Conservation (phyloP, 2,797 vertebrate genomes). For the Varecia variegata region DNA sequence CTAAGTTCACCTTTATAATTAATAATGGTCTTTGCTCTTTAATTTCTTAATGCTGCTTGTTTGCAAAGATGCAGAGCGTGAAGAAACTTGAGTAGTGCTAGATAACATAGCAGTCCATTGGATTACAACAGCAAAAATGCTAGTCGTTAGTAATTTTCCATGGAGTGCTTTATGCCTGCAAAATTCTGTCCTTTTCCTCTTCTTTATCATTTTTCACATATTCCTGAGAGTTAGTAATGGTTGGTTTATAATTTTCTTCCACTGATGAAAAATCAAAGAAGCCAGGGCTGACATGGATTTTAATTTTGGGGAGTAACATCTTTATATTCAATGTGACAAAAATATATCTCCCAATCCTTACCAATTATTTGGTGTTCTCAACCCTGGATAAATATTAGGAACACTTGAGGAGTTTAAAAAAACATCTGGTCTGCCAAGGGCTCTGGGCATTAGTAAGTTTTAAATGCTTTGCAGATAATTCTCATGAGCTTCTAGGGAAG, state of each 20-base stretch:
- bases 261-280: background rate
- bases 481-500: background rate
- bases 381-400: background rate
- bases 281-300: background rate
- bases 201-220: background rate
- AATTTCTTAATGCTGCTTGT: background rate
- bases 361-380: background rate
- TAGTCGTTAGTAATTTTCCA: background rate
- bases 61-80: background rate
- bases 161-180: background rate
- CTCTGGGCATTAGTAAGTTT: background rate
- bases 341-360: background rate
- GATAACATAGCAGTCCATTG: background rate
- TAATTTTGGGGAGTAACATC: background rate
- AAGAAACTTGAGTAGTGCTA: no score
- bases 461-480: background rate
- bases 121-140: background rate
- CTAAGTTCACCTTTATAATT: background rate
- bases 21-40: background rate
- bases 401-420: background rate
- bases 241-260: background rate
- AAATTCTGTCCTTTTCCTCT: background rate
- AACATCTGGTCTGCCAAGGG: background rate
- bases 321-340: background rate
- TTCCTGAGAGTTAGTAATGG: background rate